A percentile compares a stretch with the other conserved stretches of the same genome.
Evolutionary conservation across 2,113 vertebrate genomes (phyloP).

Genomic region (Leucoraja erinaceus): DNA sequence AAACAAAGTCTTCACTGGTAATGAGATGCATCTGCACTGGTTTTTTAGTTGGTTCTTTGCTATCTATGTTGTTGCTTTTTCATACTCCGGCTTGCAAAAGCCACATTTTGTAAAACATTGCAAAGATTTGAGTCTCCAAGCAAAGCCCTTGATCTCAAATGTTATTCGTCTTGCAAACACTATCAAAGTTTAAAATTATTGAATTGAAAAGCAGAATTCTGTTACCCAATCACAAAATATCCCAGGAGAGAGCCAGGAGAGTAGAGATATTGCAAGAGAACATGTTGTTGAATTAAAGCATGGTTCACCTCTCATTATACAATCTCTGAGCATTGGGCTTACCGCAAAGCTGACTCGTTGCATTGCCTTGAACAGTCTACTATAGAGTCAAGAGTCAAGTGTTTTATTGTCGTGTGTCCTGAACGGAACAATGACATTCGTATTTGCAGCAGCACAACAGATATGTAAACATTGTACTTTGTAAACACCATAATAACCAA

Average conservation of each 20-base stretch:
- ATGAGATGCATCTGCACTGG: background rate
- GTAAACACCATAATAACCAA: no score
- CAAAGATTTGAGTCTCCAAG: background rate
- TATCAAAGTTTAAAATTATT: background rate
- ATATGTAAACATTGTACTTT: no score
- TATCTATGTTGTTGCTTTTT: background rate
- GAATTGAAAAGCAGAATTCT: background rate
- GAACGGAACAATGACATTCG: no score
- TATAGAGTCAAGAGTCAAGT: no score
- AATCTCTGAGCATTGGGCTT: background rate
- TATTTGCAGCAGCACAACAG: no score
- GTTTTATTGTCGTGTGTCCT: no score
- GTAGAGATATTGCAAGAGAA: background rate
- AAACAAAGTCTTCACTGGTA: background rate
- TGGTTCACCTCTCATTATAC: background rate
- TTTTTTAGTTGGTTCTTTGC: background rate
- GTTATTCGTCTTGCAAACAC: background rate
- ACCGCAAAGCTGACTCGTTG: background rate
- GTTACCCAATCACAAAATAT: background rate
- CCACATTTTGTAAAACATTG: background rate
- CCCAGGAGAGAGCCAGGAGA: background rate
- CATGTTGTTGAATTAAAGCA: conserved; percentile 5
- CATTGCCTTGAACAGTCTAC: background rate
- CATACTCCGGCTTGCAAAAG: background rate
- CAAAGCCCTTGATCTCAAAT: background rate